A percentile compares a stretch with the other conserved stretches of the same genome.
Evolutionary conservation across 2,797 vertebrate species (phyloP).

Genomic region (Enteromius trimaculatus): DNA sequence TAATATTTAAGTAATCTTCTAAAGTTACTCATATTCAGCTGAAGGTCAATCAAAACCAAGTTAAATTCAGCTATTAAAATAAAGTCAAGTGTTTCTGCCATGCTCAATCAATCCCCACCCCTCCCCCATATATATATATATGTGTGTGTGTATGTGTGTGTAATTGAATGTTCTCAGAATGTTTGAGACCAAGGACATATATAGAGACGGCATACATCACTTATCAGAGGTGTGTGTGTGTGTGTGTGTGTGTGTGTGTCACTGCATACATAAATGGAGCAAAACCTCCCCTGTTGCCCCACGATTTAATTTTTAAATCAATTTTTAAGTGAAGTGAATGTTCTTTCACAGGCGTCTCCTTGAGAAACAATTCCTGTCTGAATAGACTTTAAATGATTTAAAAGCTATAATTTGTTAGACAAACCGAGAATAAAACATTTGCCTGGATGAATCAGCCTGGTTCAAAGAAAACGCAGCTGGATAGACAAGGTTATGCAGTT

Average conservation of each 20-base stretch:
- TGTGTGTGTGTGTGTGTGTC: too few relatives aligned
- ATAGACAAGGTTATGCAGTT: slow-evolving; percentile 71
- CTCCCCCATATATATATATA: too few relatives aligned
- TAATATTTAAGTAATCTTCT: neutral
- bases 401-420: neutral
- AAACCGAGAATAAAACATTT: neutral
- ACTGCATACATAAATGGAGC: neutral
- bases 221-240: neutral
- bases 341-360: neutral
- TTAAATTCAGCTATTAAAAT: neutral
- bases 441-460: neutral
- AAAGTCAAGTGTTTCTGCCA: too few relatives aligned
- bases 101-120: too few relatives aligned
- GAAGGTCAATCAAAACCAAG: neutral
- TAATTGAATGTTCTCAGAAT: too few relatives aligned
- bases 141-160: too few relatives aligned
- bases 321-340: neutral
- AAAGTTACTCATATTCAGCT: neutral
- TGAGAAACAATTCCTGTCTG: neutral
- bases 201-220: neutral
- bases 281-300: neutral
- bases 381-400: neutral
- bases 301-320: too few relatives aligned
- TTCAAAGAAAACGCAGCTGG: neutral
- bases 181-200: neutral